Conservation (phyloP, 2,113 vertebrate genomes). For the Tetrao urogallus region DNA sequence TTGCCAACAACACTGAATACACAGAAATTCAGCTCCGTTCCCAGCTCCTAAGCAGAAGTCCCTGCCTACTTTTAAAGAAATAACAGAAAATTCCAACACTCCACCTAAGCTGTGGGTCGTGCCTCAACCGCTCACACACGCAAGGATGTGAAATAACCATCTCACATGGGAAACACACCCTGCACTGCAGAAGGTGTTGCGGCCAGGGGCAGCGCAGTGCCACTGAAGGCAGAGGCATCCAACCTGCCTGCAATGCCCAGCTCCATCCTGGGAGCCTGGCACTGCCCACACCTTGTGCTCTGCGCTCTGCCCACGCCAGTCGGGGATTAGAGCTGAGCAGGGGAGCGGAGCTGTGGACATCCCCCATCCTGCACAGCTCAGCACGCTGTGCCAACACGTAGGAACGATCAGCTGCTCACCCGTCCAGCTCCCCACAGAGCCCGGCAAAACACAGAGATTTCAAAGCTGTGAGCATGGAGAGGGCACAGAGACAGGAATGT, state of each 20-base stretch:
- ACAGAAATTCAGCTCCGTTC: not conserved
- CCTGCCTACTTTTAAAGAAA: not conserved
- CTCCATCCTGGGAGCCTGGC: accelerated
- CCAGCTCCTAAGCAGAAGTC: not conserved
- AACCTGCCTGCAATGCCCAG: not conserved
- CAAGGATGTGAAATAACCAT: not conserved
- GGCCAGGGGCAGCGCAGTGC: not conserved
- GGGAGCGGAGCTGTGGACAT: accelerated
- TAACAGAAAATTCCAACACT: not conserved
- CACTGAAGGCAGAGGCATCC: not conserved
- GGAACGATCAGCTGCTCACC: not conserved
- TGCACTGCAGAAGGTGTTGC: not conserved
- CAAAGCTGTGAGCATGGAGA: not conserved
- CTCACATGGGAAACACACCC: accelerated
- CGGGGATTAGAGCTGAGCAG: not conserved
- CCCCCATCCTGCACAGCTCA: accelerated
- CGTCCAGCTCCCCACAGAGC: not conserved
- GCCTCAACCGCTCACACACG: too few species aligned
- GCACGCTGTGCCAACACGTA: not conserved
- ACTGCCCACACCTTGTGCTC: accelerated
- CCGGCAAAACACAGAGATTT: not conserved
- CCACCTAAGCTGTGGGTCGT: too few species aligned
- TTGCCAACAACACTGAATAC: not conserved
- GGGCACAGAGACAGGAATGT: not conserved
- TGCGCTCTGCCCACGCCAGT: not conserved